Evolutionary conservation across 53 echinoderm and acorn worm species (phyloP).

Genomic region (Holothuria scabra): DNA sequence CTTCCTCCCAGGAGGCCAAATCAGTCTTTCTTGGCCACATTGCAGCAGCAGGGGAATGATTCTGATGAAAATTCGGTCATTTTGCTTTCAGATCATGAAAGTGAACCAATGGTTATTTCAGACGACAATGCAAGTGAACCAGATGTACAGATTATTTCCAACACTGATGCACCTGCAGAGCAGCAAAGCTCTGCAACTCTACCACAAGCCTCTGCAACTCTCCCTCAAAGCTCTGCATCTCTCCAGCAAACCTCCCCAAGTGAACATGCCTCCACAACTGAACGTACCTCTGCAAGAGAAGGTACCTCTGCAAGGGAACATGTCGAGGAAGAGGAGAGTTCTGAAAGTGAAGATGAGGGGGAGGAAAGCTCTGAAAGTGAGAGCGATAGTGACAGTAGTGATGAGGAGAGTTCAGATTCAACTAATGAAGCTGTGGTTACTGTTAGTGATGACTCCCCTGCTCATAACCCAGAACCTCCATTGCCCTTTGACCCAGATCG

Average conservation of each 20-base stretch:
- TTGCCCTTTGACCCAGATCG: constrained; percentile 39
- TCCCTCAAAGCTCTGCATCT: no score
- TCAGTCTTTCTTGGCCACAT: constrained; percentile 27
- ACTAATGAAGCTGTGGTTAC: constrained; percentile 38
- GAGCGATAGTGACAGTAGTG: constrained; percentile 8
- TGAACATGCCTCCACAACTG: no score
- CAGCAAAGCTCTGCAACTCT: neutral
- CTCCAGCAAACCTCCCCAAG: no score
- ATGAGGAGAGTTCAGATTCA: neutral
- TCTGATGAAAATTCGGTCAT: constrained; percentile 68
- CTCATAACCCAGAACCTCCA: constrained; percentile 91
- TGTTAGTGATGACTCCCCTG: constrained; percentile 56
- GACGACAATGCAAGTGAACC: constrained; percentile 46
- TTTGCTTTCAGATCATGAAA: constrained; percentile 67
- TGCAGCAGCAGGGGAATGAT: constrained; percentile 40
- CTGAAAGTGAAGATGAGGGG: constrained; percentile 25
- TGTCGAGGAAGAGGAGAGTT: neutral
- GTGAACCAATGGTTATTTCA: constrained; percentile 77
- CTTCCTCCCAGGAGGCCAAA: constrained; percentile 35
- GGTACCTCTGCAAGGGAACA: neutral
- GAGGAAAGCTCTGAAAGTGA: constrained; percentile 27
- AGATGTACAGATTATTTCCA: neutral
- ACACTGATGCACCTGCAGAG: neutral
- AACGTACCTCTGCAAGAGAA: neutral
- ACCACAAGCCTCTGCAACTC: no score